These are phyloP conservation scores for Fragum whitleyi DNA, from an alignment of 2,888 invertebrate species.

Conservation along the genomic window DNA sequence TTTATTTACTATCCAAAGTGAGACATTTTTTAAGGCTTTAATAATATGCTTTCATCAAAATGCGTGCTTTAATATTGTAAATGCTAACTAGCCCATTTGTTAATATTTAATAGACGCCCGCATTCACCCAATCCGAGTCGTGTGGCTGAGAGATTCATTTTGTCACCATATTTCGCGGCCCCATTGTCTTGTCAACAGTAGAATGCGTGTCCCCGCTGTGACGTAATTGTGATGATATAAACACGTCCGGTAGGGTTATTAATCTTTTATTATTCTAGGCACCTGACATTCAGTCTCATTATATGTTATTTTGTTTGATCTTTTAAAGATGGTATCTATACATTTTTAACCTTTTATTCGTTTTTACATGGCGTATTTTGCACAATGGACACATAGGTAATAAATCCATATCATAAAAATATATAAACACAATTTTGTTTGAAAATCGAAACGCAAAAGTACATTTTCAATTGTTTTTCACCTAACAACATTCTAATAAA, in stretches of 20 bases:
- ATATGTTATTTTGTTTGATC: constrained; percentile 18
- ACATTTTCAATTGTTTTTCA: too few species aligned
- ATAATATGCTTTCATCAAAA: too few species aligned
- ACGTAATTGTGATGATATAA: constrained; percentile 25
- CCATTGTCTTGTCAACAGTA: constrained; percentile 15
- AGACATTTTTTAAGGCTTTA: too few species aligned
- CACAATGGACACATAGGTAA: too few species aligned
- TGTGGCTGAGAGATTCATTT: constrained; percentile 1
- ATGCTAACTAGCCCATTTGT: neutral
- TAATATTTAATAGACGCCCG: constrained; percentile 18
- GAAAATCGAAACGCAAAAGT: too few species aligned
- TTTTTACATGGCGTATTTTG: too few species aligned
- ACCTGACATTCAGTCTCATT: constrained; percentile 5
- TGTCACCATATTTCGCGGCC: constrained; percentile 22
- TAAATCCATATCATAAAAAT: too few species aligned
- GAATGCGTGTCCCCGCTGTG: neutral
- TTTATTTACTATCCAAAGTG: too few species aligned
- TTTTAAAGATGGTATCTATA: neutral
- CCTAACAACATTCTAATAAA: too few species aligned
- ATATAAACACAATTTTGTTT: too few species aligned
- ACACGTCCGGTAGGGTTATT: constrained; percentile 6
- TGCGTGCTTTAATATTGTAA: too few species aligned
- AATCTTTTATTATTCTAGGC: constrained; percentile 13
- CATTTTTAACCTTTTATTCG: too few species aligned
- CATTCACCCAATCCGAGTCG: neutral